phyloP scores from a whole-genome alignment of 2,797 vertebrate species.

The Scyliorhinus canicula region DNA sequence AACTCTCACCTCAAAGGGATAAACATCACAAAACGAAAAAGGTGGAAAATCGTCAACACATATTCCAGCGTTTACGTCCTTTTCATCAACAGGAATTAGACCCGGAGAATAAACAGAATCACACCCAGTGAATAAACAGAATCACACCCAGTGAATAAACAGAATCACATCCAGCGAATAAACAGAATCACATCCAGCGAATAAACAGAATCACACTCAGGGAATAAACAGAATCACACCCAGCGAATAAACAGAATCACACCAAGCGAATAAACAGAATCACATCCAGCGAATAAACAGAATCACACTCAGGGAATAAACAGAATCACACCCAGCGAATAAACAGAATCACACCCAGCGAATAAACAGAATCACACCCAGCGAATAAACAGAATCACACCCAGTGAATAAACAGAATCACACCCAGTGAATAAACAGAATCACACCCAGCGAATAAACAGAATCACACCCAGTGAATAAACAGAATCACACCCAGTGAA shows the following conservation, averaged over 20 bases:
- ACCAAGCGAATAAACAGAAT: neutral
- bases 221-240: neutral
- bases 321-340: neutral
- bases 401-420: neutral
- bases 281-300: neutral
- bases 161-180: neutral
- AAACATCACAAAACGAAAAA: too few relatives aligned
- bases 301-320: too few relatives aligned
- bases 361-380: neutral
- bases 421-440: too few relatives aligned
- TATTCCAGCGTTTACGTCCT: neutral
- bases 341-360: neutral
- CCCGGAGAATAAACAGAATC: neutral
- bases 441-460: neutral
- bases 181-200: neutral
- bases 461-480: neutral
- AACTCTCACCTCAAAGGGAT: too few relatives aligned
- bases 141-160: neutral
- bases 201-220: neutral
- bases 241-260: neutral
- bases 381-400: neutral
- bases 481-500: too few relatives aligned
- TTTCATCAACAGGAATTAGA: neutral
- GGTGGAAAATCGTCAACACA: too few relatives aligned
- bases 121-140: neutral